Conservation (phyloP, 2,797 vertebrate genomes). For the Megalops cyprinoides region DNA sequence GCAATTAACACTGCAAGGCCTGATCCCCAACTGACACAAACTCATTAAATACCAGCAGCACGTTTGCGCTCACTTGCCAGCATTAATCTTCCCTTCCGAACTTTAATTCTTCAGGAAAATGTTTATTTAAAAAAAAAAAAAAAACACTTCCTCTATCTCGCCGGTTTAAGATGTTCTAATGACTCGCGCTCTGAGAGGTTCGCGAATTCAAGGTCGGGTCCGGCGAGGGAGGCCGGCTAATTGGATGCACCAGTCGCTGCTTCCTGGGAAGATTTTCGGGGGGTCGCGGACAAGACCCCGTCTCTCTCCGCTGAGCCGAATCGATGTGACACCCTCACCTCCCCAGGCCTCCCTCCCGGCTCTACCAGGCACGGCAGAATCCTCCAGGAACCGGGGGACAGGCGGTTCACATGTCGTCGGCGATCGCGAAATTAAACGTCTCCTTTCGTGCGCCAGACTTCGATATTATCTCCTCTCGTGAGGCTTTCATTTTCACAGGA, state of each 20-base stretch:
- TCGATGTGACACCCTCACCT: slow-evolving; percentile 11
- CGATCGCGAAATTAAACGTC: neutral
- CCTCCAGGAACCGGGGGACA: neutral
- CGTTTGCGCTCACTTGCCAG: neutral
- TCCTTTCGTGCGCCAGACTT: neutral
- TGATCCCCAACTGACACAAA: slow-evolving; percentile 10
- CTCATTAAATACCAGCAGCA: slow-evolving; percentile 4
- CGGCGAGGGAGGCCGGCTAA: neutral
- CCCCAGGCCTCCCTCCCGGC: neutral
- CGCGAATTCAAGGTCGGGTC: neutral
- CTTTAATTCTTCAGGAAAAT: slow-evolving; percentile 19
- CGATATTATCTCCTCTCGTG: neutral
- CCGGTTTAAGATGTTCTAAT: slow-evolving; percentile 1
- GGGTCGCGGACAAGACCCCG: neutral
- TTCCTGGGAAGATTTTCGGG: neutral
- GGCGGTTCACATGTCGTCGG: neutral
- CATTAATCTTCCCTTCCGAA: slow-evolving; percentile 15
- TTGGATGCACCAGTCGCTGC: neutral
- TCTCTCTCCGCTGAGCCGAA: neutral
- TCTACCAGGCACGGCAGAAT: neutral
- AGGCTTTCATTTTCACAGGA: neutral
- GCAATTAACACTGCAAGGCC: slow-evolving; percentile 1
- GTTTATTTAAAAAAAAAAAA: slow-evolving; percentile 6
- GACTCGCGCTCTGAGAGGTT: neutral
- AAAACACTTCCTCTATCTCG: neutral